Evolutionary conservation across 2,888 invertebrate species (phyloP).

Genomic region (Idaea aversata): DNA sequence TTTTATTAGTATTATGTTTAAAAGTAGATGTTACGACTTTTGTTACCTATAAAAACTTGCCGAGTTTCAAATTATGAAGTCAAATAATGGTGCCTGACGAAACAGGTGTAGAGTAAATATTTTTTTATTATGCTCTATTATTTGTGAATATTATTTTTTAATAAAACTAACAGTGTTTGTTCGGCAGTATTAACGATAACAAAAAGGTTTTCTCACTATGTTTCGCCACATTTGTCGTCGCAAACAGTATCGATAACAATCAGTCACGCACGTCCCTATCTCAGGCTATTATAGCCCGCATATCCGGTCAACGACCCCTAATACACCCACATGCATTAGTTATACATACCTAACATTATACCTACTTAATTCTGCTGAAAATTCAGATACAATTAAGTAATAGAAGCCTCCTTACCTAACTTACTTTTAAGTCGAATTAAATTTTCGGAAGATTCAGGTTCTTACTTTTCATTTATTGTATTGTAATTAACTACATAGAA

Average conservation of each 20-base stretch:
- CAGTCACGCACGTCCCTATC: slow-evolving; percentile 33
- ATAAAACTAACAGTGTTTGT: too few species aligned
- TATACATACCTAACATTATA: neutral
- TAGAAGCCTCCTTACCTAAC: too few species aligned
- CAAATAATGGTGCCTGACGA: too few species aligned
- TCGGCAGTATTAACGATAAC: too few species aligned
- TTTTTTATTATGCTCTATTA: too few species aligned
- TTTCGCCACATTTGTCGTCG: slow-evolving; percentile 9
- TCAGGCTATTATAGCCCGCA: slow-evolving; percentile 44
- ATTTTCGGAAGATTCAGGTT: too few species aligned
- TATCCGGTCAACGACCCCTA: slow-evolving; percentile 38
- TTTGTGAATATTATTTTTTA: too few species aligned
- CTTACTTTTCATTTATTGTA: too few species aligned
- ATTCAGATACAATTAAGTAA: neutral
- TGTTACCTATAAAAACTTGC: neutral
- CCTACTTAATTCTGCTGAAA: neutral
- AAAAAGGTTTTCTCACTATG: neutral
- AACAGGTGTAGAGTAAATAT: too few species aligned
- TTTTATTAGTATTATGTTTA: neutral
- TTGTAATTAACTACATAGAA: too few species aligned
- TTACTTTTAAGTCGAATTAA: too few species aligned
- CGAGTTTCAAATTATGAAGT: neutral
- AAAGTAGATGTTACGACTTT: neutral
- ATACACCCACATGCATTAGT: slow-evolving; percentile 17
- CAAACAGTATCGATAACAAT: slow-evolving; percentile 26